These are phyloP conservation scores for Hafferia zeledoni DNA, from an alignment of 2,797 vertebrate species.

Conservation along the genomic window DNA sequence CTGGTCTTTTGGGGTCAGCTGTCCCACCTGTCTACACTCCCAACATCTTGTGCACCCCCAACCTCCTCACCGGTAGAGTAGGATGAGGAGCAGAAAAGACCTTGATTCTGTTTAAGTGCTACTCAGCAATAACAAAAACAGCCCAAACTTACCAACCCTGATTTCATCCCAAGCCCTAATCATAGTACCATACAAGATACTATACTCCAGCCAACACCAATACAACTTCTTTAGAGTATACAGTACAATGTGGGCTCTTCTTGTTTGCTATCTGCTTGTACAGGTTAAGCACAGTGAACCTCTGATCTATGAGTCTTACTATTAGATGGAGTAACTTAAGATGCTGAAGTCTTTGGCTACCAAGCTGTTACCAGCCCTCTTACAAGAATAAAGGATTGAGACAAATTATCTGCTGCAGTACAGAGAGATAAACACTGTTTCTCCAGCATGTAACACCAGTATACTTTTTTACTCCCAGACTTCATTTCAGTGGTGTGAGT, in stretches of 20 bases:
- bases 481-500: background rate
- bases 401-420: background rate
- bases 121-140: background rate
- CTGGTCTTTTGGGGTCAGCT: background rate
- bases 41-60: background rate
- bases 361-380: background rate
- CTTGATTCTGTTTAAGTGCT: background rate
- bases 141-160: rapidly evolving
- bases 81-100: background rate
- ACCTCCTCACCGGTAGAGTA: background rate
- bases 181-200: background rate
- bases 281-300: background rate
- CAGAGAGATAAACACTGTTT: background rate
- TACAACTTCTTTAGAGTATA: background rate
- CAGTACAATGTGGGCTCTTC: background rate
- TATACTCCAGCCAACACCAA: background rate
- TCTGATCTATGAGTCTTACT: background rate
- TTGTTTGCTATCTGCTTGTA: background rate
- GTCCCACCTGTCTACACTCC: background rate
- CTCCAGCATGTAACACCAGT: background rate
- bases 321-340: background rate
- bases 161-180: background rate
- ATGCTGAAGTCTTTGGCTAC: background rate
- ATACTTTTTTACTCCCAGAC: background rate
- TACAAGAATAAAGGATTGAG: background rate